Percentiles rank a stretch among this genome's conserved stretches.
Evolutionary conservation across 2,113 vertebrate species (phyloP).

Genomic region (Hylia prasina): DNA sequence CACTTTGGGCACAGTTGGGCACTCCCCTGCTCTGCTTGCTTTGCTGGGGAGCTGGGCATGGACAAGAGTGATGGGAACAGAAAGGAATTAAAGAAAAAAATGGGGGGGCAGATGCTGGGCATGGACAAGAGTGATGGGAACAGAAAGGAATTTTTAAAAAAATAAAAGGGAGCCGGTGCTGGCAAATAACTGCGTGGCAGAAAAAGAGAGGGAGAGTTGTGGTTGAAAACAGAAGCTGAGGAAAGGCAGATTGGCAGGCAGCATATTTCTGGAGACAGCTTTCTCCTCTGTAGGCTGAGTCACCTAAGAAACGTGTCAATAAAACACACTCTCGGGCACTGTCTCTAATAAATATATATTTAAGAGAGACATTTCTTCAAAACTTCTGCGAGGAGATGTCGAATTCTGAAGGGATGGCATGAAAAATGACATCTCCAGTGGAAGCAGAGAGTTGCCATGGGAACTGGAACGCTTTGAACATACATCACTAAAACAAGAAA

Average conservation of each 20-base stretch:
- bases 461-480: slow-evolving; percentile 46
- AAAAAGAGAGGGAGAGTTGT: slow-evolving; percentile 12
- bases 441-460: slow-evolving; percentile 41
- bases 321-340: background rate
- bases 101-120: background rate
- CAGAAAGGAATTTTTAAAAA: background rate
- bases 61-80: background rate
- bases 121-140: background rate
- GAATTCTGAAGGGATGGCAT: slow-evolving; percentile 44
- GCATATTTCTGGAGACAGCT: slow-evolving; percentile 58
- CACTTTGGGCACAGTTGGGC: background rate
- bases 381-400: slow-evolving; percentile 34
- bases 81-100: background rate
- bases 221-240: slow-evolving; percentile 30
- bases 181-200: background rate
- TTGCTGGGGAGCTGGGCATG: background rate
- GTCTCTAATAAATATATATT: slow-evolving; percentile 60
- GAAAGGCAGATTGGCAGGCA: slow-evolving; percentile 52
- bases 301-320: slow-evolving; percentile 33
- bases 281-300: slow-evolving; percentile 28
- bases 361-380: slow-evolving; percentile 44
- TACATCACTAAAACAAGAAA: slow-evolving; percentile 26
- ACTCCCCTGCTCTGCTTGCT: background rate
- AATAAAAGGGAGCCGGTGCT: background rate
- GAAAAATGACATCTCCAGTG: slow-evolving; percentile 47